These are phyloP conservation scores for Odontothrips loti DNA, from an alignment of 2,888 invertebrate species.

Conservation along the genomic window DNA sequence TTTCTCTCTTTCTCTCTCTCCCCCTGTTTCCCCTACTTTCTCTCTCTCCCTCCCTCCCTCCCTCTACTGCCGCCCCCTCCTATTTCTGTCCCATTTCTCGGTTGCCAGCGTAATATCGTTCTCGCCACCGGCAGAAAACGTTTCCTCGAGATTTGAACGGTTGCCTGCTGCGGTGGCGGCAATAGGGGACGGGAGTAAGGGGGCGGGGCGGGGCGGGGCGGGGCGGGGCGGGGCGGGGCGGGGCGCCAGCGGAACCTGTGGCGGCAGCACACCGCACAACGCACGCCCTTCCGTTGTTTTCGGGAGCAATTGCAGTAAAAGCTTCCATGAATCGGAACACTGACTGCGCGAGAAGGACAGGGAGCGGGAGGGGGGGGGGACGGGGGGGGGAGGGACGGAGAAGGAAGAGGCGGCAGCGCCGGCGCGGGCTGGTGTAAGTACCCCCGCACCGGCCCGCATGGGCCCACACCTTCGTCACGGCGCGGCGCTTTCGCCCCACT, in stretches of 20 bases:
- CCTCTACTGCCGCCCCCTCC: not conserved
- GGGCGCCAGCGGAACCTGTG: not conserved
- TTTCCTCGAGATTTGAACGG: not conserved
- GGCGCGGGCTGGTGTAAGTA: no score
- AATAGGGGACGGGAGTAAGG: not conserved
- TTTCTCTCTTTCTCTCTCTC: not conserved
- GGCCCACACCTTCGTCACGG: not conserved
- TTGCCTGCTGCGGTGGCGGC: not conserved
- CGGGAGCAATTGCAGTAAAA: slow-evolving; percentile 24
- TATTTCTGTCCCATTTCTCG: not conserved
- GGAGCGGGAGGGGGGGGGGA: not conserved
- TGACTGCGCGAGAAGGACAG: not conserved
- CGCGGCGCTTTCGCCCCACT: not conserved
- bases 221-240: not conserved
- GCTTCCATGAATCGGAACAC: slow-evolving; percentile 9
- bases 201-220: not conserved
- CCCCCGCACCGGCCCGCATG: no score
- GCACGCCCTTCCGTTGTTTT: slow-evolving; percentile 8
- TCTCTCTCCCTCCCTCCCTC: no score
- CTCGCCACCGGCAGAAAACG: not conserved
- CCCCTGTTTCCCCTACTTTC: no score
- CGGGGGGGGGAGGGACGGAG: not conserved
- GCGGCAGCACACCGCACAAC: not conserved
- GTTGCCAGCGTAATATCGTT: not conserved
- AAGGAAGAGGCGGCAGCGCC: not conserved